Base-by-base conservation (phyloP, 2,888 invertebrate species). In the Imbricaverruca yamaguchii region DNA sequence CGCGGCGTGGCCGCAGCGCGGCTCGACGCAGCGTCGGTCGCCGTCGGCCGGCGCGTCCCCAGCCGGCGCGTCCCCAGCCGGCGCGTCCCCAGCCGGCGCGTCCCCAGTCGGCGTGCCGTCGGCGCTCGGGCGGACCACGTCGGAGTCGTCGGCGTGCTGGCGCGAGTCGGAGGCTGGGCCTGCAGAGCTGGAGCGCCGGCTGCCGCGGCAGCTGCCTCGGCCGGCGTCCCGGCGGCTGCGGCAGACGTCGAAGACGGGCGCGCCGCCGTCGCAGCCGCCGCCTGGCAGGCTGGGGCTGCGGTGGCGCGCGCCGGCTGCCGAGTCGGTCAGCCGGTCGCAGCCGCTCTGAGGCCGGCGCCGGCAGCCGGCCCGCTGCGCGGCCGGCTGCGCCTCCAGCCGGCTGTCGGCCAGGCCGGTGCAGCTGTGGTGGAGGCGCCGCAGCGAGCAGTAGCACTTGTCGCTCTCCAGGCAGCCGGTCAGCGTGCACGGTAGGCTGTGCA, bases 381-480 rank as follows among this genome's bases (percentile, higher is more conserved):
- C 83, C 23, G 80, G 55, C 15, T 69, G 82, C 12, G 82, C 65
- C 67, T 81, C 83, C n/a, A 67, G 39, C 55, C 67, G 79, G 59
- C 82, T 81, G 18, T 80, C 61, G 74, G 80, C 81, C 53, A 81
- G 81, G 18, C 81, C 80, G 23, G 81, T 79, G 69, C 81, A 74
- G 77, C 65, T 69, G 21, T 69, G 61, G 23, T 56, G 61, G n/a
- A 78, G 57, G 74, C 81, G 53, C 7, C 65, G 65, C 55, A 86
- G 83, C 18, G 86, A 86, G 82, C 86, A 86, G 83, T 86, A 86
- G 82, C 86, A 86, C 80, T 85, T 85, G 80, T 86, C 86, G 82
- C 85, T 86, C 78, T 86, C 86, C 0, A 93, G 91, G 86, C 95
- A 96, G 85, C 94, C 94, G 86, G 95, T 95, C 0, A 94, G 94